Percentiles rank a stretch among this genome's conserved stretches.
These are phyloP conservation scores for Puntigrus tetrazona DNA, from an alignment of 2,113 vertebrate species.

Conservation along the genomic window DNA sequence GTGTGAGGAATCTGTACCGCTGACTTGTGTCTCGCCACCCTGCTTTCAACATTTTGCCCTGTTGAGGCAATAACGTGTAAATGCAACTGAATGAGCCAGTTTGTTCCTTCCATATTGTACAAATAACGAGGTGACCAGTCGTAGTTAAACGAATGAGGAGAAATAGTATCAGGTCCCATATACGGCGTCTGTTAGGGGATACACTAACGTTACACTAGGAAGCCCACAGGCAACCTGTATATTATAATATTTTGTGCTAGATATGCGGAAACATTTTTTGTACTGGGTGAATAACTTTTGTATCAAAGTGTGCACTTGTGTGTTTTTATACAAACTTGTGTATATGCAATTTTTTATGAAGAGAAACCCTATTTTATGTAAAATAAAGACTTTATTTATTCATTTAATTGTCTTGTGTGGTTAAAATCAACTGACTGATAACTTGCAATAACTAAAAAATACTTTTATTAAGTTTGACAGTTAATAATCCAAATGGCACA, in stretches of 20 bases:
- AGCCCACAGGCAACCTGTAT: slow-evolving; percentile 34
- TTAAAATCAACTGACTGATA: not conserved
- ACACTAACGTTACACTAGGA: slow-evolving; percentile 23
- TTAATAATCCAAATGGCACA: not conserved
- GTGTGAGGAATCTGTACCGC: not conserved
- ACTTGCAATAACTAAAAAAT: too few relatives aligned
- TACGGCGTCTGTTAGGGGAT: slow-evolving; percentile 1
- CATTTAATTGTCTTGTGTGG: slow-evolving; percentile 40
- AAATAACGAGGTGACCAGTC: slow-evolving; percentile 8
- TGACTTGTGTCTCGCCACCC: not conserved
- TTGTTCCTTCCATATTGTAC: not conserved
- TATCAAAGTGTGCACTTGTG: slow-evolving; percentile 73
- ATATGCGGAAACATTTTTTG: slow-evolving; percentile 31
- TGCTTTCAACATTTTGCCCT: not conserved
- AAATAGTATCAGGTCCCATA: slow-evolving; percentile 18
- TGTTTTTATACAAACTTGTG: slow-evolving; percentile 67
- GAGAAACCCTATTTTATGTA: slow-evolving; percentile 79
- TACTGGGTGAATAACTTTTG: slow-evolving; percentile 48
- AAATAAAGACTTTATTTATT: slow-evolving; percentile 82
- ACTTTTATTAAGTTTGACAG: not conserved
- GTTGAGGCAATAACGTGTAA: slow-evolving; percentile 20
- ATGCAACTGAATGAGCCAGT: not conserved
- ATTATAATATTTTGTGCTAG: slow-evolving; percentile 27
- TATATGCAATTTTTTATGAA: slow-evolving; percentile 72
- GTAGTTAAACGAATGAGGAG: slow-evolving; percentile 11